A percentile compares a stretch with the other conserved stretches of the same genome.
Conservation (phyloP, 2,113 vertebrate species). For the Myodes glareolus region DNA sequence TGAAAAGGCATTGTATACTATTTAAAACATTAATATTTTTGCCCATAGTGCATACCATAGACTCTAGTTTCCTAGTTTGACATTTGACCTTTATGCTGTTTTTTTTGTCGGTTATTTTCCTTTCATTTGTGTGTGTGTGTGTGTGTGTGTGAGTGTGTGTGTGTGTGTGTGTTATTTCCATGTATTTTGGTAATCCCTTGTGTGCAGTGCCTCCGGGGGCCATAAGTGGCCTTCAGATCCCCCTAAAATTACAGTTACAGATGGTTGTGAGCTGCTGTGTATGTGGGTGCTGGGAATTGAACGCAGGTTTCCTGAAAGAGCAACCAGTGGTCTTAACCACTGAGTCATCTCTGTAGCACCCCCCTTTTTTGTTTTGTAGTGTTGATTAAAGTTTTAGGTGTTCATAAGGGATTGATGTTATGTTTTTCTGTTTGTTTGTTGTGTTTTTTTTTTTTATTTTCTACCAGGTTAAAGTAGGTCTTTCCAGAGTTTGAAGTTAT, state of each 20-base stretch:
- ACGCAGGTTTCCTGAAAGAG: not conserved
- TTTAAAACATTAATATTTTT: not conserved
- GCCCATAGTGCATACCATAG: not conserved
- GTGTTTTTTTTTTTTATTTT: conserved; percentile 3
- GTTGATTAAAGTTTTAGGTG: not conserved
- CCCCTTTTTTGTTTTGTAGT: not conserved
- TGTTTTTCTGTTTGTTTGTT: not conserved
- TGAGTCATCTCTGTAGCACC: not conserved
- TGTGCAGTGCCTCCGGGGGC: not conserved
- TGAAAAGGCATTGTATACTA: not conserved
- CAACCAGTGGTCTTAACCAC: not conserved
- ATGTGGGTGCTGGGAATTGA: not conserved
- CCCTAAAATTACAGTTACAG: not conserved
- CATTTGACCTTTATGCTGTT: not conserved
- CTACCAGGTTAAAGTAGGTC: not conserved
- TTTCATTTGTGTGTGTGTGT: too few relatives aligned
- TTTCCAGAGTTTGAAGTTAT: not conserved
- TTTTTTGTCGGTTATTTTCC: not conserved
- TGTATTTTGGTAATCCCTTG: not conserved
- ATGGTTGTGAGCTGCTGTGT: too few relatives aligned
- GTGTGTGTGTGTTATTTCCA: not conserved
- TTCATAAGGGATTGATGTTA: not conserved
- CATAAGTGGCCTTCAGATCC: too few relatives aligned
- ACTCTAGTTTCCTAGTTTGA: not conserved
- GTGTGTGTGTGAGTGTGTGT: not conserved